These are phyloP conservation scores for Julus scanicus DNA, from an alignment of 2,888 invertebrate genomes.

Conservation along the genomic window DNA sequence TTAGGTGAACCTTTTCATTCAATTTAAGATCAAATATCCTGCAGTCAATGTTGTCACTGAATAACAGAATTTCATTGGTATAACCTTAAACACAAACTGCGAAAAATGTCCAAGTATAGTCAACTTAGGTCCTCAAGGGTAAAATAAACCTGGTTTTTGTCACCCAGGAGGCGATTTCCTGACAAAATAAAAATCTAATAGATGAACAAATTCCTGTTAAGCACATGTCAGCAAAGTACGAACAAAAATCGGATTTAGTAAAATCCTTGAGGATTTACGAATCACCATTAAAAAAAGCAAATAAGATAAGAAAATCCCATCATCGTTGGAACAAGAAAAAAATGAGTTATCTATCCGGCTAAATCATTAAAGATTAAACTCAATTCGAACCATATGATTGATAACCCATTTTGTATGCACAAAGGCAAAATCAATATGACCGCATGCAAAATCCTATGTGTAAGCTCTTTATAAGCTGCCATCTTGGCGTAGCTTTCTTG, in stretches of 20 bases:
- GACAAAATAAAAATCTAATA: background rate
- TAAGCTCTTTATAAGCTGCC: constrained; percentile 40
- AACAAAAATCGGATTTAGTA: background rate
- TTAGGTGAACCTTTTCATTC: background rate
- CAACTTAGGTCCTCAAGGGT: background rate
- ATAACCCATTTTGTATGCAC: constrained; percentile 45
- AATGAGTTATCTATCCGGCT: constrained; percentile 20
- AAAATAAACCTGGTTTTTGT: constrained; percentile 1
- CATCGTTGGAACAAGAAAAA: constrained; percentile 27
- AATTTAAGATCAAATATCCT: background rate
- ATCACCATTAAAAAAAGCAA: background rate
- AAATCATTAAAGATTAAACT: constrained; percentile 43
- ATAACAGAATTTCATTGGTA: background rate
- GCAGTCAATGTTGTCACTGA: background rate
- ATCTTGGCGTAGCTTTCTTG: constrained; percentile 43
- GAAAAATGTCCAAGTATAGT: background rate
- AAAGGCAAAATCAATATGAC: constrained; percentile 43
- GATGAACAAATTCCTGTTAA: constrained; percentile 13
- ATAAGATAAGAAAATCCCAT: constrained; percentile 19
- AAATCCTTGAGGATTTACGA: background rate
- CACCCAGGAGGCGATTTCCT: background rate
- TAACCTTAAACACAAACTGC: background rate
- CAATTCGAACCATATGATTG: constrained; percentile 36
- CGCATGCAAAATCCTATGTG: constrained; percentile 7
- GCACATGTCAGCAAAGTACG: background rate